phyloP scores from a whole-genome alignment of 2,888 invertebrate species.

The Gymnosoma rotundatum region DNA sequence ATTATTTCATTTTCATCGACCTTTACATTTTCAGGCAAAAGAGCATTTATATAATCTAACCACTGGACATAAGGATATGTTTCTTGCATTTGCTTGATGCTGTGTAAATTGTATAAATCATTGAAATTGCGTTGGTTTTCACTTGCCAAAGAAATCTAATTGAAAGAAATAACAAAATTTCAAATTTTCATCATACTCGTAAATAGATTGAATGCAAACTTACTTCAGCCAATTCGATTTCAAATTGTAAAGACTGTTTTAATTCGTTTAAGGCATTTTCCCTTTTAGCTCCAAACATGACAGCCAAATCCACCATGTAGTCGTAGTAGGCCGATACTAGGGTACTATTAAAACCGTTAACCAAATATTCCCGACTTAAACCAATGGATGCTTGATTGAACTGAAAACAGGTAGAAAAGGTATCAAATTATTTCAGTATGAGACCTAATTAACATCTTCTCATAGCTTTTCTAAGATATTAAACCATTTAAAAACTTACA shows the following conservation, averaged over 20 bases:
- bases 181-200: background rate
- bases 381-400: slow-evolving; percentile 94
- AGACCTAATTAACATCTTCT: too few relatives aligned
- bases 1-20: slow-evolving; percentile 88
- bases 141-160: slow-evolving; percentile 91
- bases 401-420: slow-evolving; percentile 82
- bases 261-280: slow-evolving; percentile 87
- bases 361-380: slow-evolving; percentile 91
- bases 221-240: slow-evolving; percentile 95
- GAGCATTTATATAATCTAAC: slow-evolving; percentile 90
- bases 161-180: background rate
- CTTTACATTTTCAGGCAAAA: slow-evolving; percentile 86
- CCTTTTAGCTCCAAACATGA: slow-evolving; percentile 91
- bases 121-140: slow-evolving; percentile 96
- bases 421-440: too few relatives aligned
- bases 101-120: slow-evolving; percentile 95
- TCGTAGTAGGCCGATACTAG: slow-evolving; percentile 93
- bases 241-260: slow-evolving; percentile 91
- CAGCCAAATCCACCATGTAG: slow-evolving; percentile 94
- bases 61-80: slow-evolving; percentile 86
- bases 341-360: slow-evolving; percentile 91
- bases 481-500: slow-evolving; percentile 83
- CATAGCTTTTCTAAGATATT: too few relatives aligned
- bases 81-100: slow-evolving; percentile 88
- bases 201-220: slow-evolving; percentile 79